Evolutionary conservation across 2,113 vertebrate species (phyloP).

Genomic region (cat (Felis catus)): F.catus_Fca126_mat1.0 CM031417.1:13545001-13545500

Average conservation of each 20-base stretch:
- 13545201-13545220: not conserved
- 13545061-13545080: conserved; percentile 47
- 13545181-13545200: not conserved
- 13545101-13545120: conserved; percentile 70
- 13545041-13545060: conserved; percentile 15
- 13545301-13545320: conserved; percentile 11
- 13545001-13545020: not conserved
- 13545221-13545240: conserved; percentile 7
- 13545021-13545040: not conserved
- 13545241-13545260: not conserved
- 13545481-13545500: conserved; percentile 43
- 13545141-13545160: conserved; percentile 23
- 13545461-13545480: conserved; percentile 27
- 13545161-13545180: conserved; percentile 24
- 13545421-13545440: conserved; percentile 56
- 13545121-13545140: conserved; percentile 62
- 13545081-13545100: conserved; percentile 4
- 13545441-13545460: not conserved
- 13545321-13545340: conserved; percentile 37
- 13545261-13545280: conserved; percentile 49
- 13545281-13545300: conserved; percentile 45
- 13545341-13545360: conserved; percentile 38
- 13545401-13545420: conserved; percentile 1
- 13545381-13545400: conserved; percentile 71
- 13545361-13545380: conserved; percentile 54